Conservation (phyloP, 1,140 invertebrate genomes). For the Caenorhabditis elegans region WBcel235 BX284606.5:5850001-5850500, state of each 20-base stretch:
- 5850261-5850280: constrained; percentile 7
- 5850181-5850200: neutral
- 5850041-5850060: too few relatives aligned
- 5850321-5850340: constrained; percentile 4
- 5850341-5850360: neutral
- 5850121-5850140: too few relatives aligned
- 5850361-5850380: neutral
- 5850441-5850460: neutral
- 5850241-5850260: neutral
- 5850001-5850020: too few relatives aligned
- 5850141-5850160: too few relatives aligned
- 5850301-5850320: constrained; percentile 3
- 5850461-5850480: neutral
- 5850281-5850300: neutral
- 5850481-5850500: neutral
- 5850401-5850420: neutral
- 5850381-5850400: too few relatives aligned
- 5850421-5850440: neutral
- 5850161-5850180: neutral
- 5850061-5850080: too few relatives aligned
- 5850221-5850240: neutral
- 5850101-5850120: too few relatives aligned
- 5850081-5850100: too few relatives aligned
- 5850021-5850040: too few relatives aligned
- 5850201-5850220: constrained; percentile 10